Base-by-base conservation (phyloP, 2,888 invertebrate species). In the Autographa pulchrina region DNA sequence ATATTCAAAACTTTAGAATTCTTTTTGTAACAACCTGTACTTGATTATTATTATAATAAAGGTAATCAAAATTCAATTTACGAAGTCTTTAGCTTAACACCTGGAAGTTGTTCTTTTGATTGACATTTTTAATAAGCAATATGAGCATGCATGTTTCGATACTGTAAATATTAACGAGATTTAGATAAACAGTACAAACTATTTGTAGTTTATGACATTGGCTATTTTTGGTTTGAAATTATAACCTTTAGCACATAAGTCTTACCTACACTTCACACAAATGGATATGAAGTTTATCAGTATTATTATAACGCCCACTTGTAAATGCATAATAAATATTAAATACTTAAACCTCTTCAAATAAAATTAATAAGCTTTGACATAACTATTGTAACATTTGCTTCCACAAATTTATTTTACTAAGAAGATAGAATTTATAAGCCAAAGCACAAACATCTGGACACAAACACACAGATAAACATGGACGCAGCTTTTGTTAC, bases 51-150 rank as follows among this genome's bases (percentile, higher is more conserved):
- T 62, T 77, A 65, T 66, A 77, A 62, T 62, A 68, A 56, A 35
- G 58, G 62, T 54, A 62, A 73, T 68, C 68, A 71, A 69, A 71
- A 63, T 62, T 64, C 13, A 68, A 76, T 78, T 66, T 63, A 38
- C n/a, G 35, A 20, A 62, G 43, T 54, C 61, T 38, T 43, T 11
- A 59, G 70, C 52, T 66, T 74, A 65, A 60, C 43, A 62, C 66
- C 67, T 20, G 35, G 18, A 73, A 74, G 69, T 71, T 74, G 59
- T 65, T 61, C 43, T 60, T 72, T 58, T 54, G 20, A 67, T 68
- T 35, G 71, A 75, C 14, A 72, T 68, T 83, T 77, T 78, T 74
- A 80, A 80, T 25, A 25, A 25, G 25, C 3, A 25, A 25, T 25
- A 25, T 78, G 68, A 78, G 38, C 60, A 11, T 48, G 72, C 60